Evolutionary conservation across 2,888 invertebrate species (phyloP).

Genomic region (Yponomeuta sedellus): DNA sequence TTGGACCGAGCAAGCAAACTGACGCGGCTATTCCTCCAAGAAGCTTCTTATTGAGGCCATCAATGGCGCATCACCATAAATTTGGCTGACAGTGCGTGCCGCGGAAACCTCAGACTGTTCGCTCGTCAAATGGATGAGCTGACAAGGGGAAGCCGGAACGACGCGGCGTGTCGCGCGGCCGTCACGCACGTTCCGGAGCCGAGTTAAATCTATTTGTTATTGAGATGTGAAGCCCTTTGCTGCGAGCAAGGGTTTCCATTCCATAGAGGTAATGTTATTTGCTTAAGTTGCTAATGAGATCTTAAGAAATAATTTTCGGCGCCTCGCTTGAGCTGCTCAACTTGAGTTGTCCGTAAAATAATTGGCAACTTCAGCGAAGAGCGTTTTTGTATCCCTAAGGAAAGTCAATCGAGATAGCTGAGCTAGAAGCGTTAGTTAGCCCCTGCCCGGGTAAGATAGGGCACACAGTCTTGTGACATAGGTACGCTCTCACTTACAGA

Average conservation of each 20-base stretch:
- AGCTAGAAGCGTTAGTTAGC: background rate
- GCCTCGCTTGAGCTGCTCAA: background rate
- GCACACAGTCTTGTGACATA: background rate
- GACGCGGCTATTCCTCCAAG: background rate
- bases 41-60: background rate
- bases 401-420: background rate
- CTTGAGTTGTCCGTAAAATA: background rate
- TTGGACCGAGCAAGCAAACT: background rate
- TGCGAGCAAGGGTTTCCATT: background rate
- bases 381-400: background rate
- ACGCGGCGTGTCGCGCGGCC: background rate
- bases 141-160: constrained; percentile 16
- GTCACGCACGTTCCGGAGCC: constrained; percentile 3
- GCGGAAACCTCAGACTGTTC: constrained; percentile 29
- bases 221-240: background rate
- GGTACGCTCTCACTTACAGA: background rate
- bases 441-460: background rate
- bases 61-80: constrained; percentile 19
- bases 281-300: background rate
- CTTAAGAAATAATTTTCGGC: background rate
- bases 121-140: constrained; percentile 25
- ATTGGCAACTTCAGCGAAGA: background rate
- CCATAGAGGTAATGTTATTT: background rate
- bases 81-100: constrained; percentile 22
- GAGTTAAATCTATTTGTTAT: background rate